These are phyloP conservation scores for Neogobius melanostomus DNA, from an alignment of 2,113 vertebrate species.

Conservation along the genomic window DNA sequence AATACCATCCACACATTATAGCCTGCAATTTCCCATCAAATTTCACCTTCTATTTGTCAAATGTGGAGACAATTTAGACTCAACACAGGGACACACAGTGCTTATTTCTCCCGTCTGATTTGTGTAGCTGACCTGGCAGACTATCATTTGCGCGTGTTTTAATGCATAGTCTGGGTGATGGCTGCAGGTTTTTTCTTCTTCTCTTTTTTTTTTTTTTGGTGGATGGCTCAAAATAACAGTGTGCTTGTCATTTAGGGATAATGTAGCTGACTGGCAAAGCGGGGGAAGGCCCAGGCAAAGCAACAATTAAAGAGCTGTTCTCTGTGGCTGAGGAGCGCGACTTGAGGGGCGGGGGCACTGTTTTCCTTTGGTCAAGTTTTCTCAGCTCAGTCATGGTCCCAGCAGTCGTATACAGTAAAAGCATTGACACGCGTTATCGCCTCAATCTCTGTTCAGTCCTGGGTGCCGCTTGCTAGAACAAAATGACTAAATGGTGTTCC, in stretches of 20 bases:
- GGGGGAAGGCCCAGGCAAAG: conserved; percentile 48
- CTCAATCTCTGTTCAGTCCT: conserved; percentile 21
- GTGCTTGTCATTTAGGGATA: conserved; percentile 74
- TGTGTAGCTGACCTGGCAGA: conserved; percentile 60
- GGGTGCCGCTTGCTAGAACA: background rate
- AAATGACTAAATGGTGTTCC: too few relatives aligned
- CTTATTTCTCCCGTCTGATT: conserved; percentile 61
- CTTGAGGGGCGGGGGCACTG: conserved; percentile 40
- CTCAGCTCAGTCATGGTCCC: conserved; percentile 51
- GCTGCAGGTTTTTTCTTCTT: conserved; percentile 23
- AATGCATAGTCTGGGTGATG: conserved; percentile 65
- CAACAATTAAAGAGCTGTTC: conserved; percentile 66
- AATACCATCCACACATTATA: conserved; percentile 23
- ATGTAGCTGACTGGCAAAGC: conserved; percentile 57
- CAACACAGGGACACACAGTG: conserved; percentile 40
- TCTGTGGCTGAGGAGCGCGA: conserved; percentile 38
- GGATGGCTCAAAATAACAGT: conserved; percentile 72
- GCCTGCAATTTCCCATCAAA: conserved; percentile 49
- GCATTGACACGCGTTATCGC: conserved; percentile 33
- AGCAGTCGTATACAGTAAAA: conserved; percentile 27
- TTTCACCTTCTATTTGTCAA: conserved; percentile 42
- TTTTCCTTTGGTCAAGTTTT: conserved; percentile 59
- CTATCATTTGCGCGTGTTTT: conserved; percentile 68
- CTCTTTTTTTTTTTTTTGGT: conserved; percentile 40
- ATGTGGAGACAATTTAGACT: conserved; percentile 30